Base-by-base conservation (phyloP, 2,888 invertebrate genomes). In the Eledone cirrhosa region DNA sequence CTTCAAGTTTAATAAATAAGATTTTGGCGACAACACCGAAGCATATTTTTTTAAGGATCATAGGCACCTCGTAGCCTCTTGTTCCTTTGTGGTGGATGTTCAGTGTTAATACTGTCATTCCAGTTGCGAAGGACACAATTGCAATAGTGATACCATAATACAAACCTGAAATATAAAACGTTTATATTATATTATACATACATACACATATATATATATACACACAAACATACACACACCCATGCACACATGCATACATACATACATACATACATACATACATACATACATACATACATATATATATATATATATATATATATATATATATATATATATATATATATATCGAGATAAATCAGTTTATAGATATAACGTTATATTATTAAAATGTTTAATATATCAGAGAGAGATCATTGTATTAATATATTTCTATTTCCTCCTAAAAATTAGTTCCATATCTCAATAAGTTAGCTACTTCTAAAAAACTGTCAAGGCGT, bases 51-150 rank as follows among this genome's bases (percentile, higher is more conserved):
- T 94, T 93, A 77, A 94, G 91, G 86, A 94, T 89, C 75, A 93
- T 92, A 72, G 96, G 95, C 82, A 96, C 95, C 88, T 94, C 94
- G 84, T 94, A 93, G 84, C 95, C 95, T 89, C 95, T 92, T 85
- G 94, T 94, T 85, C 95, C 95, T 89, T 95, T 92, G 92, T 95
- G 95, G 91, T 91, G 90, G 14, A 91, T 88, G 77, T 90, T 90
- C 69, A 91, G 87, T 31, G 91, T 90, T 33, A 91, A 85, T 2
- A 90, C 89, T 16, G 91, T 90, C 88, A 91, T 89, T 7, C 90
- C 91, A 1, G 91, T 92, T 7, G 91, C 91, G 48, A 91, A 83
- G 2, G 91, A 90, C 16, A 92, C 91, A 69, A 91, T 88, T 67
- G 91, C 91, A 76, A 93, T 93, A 24, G 92, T 92, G 29, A 92